These are phyloP conservation scores for Caenorhabditis drosophilae DNA, from an alignment of 2,888 invertebrate species.

Conservation along the genomic window DNA sequence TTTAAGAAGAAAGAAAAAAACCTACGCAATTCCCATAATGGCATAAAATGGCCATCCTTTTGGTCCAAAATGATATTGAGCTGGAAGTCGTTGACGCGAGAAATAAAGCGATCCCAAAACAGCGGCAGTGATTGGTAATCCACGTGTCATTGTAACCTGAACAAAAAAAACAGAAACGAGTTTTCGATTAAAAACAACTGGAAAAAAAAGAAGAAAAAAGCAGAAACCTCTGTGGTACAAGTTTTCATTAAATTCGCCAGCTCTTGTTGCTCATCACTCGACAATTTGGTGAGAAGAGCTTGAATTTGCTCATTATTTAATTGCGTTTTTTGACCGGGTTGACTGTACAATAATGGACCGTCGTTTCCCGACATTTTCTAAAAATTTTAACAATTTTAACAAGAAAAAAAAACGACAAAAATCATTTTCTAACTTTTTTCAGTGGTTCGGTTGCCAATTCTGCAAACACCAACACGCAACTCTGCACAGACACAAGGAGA, in stretches of 20 bases:
- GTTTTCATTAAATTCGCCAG: constrained; percentile 43
- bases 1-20: too few species aligned
- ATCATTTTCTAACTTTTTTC: too few species aligned
- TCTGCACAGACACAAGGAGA: too few species aligned
- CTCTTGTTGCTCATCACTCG: constrained; percentile 59
- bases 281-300: constrained; percentile 51
- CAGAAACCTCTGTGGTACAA: constrained; percentile 53
- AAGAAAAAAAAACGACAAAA: neutral
- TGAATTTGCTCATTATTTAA: constrained; percentile 40
- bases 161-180: too few species aligned
- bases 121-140: constrained; percentile 55
- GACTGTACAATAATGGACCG: neutral
- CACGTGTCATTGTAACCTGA: constrained; percentile 56
- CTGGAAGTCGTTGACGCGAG: constrained; percentile 56
- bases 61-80: constrained; percentile 60
- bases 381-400: neutral
- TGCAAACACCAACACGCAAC: too few species aligned
- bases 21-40: constrained; percentile 55
- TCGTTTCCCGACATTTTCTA: neutral
- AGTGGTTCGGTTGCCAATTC: too few species aligned
- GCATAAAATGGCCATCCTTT: constrained; percentile 64
- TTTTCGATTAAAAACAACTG: too few species aligned
- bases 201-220: neutral
- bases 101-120: constrained; percentile 55
- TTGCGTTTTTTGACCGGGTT: constrained; percentile 3